A percentile compares a stretch with the other conserved stretches of the same genome.
Evolutionary conservation across 2,113 vertebrate genomes (phyloP).

Genomic region (Entomyzon cyanotis): DNA sequence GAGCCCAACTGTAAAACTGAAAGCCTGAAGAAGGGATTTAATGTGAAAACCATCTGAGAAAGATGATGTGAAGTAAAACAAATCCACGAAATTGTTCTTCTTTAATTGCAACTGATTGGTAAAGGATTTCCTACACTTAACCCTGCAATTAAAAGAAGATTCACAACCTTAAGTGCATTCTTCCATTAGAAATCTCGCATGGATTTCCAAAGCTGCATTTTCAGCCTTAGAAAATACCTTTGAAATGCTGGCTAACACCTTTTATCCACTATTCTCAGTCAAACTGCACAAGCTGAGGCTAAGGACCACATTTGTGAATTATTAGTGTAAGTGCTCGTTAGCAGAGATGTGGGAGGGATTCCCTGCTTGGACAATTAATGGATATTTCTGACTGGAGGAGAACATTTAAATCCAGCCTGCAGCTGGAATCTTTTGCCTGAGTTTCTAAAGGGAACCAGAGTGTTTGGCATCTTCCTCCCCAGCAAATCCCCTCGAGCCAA

Average conservation of each 20-base stretch:
- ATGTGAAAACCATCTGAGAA: background rate
- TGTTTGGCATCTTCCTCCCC: background rate
- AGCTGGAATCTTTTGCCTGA: background rate
- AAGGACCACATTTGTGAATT: background rate
- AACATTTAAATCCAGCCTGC: background rate
- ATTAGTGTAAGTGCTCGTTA: background rate
- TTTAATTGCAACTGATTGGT: constrained; percentile 21
- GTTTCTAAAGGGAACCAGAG: background rate
- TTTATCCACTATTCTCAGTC: background rate
- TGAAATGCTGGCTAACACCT: background rate
- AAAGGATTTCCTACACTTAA: constrained; percentile 17
- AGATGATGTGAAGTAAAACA: background rate
- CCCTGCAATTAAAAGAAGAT: constrained; percentile 6
- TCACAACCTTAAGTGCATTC: background rate
- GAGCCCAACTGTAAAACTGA: background rate
- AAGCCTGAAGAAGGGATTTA: background rate
- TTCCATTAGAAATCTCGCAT: background rate
- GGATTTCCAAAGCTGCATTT: background rate
- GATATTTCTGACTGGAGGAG: background rate
- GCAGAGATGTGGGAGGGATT: background rate
- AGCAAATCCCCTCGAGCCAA: background rate
- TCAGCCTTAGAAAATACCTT: background rate
- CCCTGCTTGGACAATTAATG: background rate
- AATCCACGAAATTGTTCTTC: background rate
- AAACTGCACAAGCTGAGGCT: background rate